Percentiles rank a stretch among this genome's conserved stretches.
Evolutionary conservation across 1,140 invertebrate genomes (phyloP).

Genomic region (Halictus rubicundus): DNA sequence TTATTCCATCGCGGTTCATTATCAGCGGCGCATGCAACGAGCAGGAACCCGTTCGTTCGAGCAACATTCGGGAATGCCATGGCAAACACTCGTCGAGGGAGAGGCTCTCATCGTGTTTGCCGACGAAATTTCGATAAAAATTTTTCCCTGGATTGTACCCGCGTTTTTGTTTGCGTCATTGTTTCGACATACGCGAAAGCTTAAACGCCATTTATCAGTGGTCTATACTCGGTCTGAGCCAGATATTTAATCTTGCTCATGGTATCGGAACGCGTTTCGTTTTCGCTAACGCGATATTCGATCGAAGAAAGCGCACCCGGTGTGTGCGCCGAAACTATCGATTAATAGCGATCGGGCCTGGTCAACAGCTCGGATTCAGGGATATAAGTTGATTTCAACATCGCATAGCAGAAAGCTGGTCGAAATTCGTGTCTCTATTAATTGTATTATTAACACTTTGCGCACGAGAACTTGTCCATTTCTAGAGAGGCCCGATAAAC

Average conservation of each 20-base stretch:
- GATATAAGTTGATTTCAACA: no score
- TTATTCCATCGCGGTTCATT: no score
- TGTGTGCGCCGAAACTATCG: background rate
- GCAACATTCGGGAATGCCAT: background rate
- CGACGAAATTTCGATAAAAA: background rate
- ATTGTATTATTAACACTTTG: no score
- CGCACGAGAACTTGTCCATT: no score
- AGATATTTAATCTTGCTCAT: background rate
- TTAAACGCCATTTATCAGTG: background rate
- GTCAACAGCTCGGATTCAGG: constrained; percentile 1
- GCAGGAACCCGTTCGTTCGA: background rate
- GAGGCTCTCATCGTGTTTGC: background rate
- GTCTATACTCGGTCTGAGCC: background rate
- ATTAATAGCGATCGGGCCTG: background rate
- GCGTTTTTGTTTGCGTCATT: background rate
- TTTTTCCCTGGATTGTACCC: background rate
- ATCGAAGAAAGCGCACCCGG: no score
- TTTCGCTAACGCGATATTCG: no score
- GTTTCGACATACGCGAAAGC: background rate
- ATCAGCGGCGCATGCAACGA: no score
- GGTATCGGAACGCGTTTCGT: background rate
- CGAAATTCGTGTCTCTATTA: no score
- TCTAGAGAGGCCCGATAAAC: no score
- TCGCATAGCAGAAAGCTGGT: no score
- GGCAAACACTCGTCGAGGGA: background rate